Base-by-base conservation (phyloP, 2,797 vertebrate genomes). In the Mionectes olivaceus region DNA sequence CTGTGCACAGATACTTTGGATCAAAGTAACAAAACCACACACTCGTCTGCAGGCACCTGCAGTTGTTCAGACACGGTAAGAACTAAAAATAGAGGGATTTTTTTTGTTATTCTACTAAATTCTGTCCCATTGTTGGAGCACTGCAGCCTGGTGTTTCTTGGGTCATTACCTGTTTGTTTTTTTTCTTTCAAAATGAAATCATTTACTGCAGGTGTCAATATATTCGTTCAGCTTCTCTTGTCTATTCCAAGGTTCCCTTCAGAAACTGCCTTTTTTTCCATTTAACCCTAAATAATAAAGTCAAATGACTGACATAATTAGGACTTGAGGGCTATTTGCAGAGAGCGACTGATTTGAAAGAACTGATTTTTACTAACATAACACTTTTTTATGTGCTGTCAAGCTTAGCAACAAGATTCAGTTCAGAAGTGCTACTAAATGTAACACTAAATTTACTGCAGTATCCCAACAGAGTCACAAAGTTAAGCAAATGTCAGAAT, bases 31-130 rank as follows among this genome's bases (percentile, higher is more conserved):
- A 89, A 93, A 94, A 83, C 28, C 28, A 0, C 53, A 82, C 9
- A 19, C 23, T 77, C 1, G 0, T 83, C 76, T 85, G 57, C 82
- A 85, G 73, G 41, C 92, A 92, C 69, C 79, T 95, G 89, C 91
- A 94, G 64, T 17, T 90, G 47, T 79, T 93, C 53, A 95, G 56
- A 84, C 47, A 28, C 10, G 22, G 64, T 27, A 77, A 81, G 32
- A 81, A 85, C 79, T 89, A 95, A 93, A 93, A 94, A 86, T 86
- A 87, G 89, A 69, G 57, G 79, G 32, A 47, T 13, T 59, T 91
- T 83, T 94, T 85, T 83, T 50, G 65, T 93, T 87, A 57, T 50
- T 83, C 23, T 75, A 52, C 27, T 56, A 59, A 65, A 86, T 70
- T 69, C 52, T 75, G 39, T 80, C 53, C 57, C 22, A 64, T 56